A percentile compares a stretch with the other conserved stretches of the same genome.
phyloP scores from a whole-genome alignment of 30 jellyfish, hydroid and myxozoan species.

The Catostylus mosaicus region DNA sequence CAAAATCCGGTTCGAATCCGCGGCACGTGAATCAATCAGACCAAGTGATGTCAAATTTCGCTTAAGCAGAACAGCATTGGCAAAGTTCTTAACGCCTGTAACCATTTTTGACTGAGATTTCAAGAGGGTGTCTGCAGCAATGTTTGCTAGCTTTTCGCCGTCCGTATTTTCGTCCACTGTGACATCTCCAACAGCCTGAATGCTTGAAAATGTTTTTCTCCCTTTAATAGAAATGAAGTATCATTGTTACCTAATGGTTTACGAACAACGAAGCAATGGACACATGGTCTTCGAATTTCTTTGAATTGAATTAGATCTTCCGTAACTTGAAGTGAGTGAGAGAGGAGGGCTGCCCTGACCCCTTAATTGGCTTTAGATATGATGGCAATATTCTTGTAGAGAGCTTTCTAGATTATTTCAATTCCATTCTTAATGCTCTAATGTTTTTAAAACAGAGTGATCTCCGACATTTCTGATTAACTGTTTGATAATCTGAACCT shows the following conservation, averaged over 20 bases:
- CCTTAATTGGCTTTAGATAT: not conserved
- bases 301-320: not conserved
- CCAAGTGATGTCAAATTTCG: constrained; percentile 33
- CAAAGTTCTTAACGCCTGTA: constrained; percentile 57
- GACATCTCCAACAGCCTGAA: constrained; percentile 31
- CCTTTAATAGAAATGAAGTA: constrained; percentile 15
- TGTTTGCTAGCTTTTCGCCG: constrained; percentile 27
- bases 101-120: constrained; percentile 30
- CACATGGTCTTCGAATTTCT: not conserved
- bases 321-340: not conserved
- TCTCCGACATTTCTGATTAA: too few species aligned
- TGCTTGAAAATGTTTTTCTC: constrained; percentile 23
- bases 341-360: too few species aligned
- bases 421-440: not conserved
- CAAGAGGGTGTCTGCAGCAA: constrained; percentile 51
- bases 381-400: not conserved
- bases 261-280: not conserved
- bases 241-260: not conserved
- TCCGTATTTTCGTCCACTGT: constrained; percentile 22
- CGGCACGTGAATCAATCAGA: constrained; percentile 31
- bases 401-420: not conserved
- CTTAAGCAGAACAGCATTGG: not conserved
- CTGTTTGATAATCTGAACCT: too few species aligned
- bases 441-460: too few species aligned
- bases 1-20: constrained; percentile 4